Conservation (phyloP, 2,113 vertebrate species). For the Tachysurus fulvidraco region DNA sequence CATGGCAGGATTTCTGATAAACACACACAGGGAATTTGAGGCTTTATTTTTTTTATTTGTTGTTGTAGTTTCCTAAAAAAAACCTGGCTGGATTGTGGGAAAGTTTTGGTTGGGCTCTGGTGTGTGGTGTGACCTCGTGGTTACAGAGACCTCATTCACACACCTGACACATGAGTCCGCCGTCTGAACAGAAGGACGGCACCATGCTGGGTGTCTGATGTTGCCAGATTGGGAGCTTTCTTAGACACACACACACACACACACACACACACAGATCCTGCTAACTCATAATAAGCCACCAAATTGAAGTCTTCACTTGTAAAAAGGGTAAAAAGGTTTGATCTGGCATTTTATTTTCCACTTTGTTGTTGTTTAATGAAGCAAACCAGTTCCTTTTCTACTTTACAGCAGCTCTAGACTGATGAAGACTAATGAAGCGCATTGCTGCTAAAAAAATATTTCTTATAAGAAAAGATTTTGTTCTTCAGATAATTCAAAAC, state of each 20-base stretch:
- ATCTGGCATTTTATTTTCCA: neutral
- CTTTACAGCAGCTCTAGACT: neutral
- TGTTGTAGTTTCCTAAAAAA: neutral
- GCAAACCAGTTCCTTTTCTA: neutral
- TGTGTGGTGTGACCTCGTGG: neutral
- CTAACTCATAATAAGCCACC: too few species aligned
- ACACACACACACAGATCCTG: neutral
- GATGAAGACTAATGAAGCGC: neutral
- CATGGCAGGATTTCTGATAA: neutral
- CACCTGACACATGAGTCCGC: slow-evolving; percentile 66
- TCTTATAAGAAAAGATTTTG: too few species aligned
- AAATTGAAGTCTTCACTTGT: neutral
- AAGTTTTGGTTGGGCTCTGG: neutral
- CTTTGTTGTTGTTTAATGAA: neutral
- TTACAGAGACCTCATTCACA: slow-evolving; percentile 55
- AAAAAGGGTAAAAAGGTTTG: neutral
- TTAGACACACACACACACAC: neutral
- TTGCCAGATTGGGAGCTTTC: slow-evolving; percentile 3
- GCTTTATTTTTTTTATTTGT: neutral
- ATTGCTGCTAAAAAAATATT: neutral
- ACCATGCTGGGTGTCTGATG: slow-evolving; percentile 16
- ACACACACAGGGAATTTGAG: neutral
- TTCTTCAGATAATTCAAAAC: too few species aligned
- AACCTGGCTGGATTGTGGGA: neutral
- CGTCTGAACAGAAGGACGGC: slow-evolving; percentile 54